A percentile compares a stretch with the other conserved stretches of the same genome.
Conservation (phyloP, 1,140 invertebrate genomes). For the Colletes latitarsis region DNA sequence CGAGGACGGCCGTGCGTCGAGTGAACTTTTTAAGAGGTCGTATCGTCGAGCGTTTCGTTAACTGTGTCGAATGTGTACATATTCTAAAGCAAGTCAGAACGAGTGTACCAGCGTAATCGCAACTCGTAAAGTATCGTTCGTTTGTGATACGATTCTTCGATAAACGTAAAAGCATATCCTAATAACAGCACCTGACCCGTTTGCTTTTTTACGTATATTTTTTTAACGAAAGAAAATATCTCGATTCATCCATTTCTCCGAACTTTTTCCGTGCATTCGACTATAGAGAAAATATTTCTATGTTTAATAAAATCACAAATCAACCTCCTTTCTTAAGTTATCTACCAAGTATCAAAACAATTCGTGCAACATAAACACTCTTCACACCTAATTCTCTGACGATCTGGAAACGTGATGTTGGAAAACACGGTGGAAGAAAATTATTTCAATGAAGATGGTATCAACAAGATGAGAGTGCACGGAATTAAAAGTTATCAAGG, state of each 20-base stretch:
- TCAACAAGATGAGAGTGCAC: neutral
- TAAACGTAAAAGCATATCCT: neutral
- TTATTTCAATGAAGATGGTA: neutral
- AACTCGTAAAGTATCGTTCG: neutral
- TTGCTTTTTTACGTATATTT: no score
- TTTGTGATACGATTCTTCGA: no score
- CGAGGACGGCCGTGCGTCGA: conserved; percentile 18
- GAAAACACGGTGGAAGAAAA: neutral
- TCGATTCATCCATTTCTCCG: no score
- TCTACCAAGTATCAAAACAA: no score
- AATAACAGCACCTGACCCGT: neutral
- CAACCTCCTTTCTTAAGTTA: no score
- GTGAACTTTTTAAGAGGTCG: neutral
- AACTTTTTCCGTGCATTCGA: no score
- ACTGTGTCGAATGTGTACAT: neutral
- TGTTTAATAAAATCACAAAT: no score
- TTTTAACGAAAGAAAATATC: no score
- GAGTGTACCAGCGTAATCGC: neutral
- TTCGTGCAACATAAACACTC: no score
- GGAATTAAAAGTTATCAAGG: conserved; percentile 3
- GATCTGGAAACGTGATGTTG: neutral
- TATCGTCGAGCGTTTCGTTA: no score
- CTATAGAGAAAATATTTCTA: no score
- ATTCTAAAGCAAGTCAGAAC: neutral
- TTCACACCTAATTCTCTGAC: no score